Conservation (phyloP, 2,888 invertebrate species). For the Mesoligia furuncula region DNA sequence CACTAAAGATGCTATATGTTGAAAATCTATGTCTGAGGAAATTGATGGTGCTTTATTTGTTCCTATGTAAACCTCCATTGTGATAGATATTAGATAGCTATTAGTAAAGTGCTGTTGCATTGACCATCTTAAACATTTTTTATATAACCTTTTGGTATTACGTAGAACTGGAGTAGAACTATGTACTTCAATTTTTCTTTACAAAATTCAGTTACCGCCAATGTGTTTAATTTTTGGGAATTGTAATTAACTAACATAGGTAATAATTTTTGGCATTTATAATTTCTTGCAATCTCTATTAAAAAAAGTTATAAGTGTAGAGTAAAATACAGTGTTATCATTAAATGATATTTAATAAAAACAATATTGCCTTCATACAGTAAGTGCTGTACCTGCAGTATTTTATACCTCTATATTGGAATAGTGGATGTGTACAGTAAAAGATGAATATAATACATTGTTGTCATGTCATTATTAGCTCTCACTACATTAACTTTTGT, state of each 20-base stretch:
- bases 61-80: slow-evolving; percentile 23
- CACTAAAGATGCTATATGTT: background rate
- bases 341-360: slow-evolving; percentile 21
- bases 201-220: slow-evolving; percentile 19
- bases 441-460: slow-evolving; percentile 40
- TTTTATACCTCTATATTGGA: slow-evolving; percentile 62
- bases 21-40: slow-evolving; percentile 20
- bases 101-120: slow-evolving; percentile 42
- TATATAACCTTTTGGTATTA: slow-evolving; percentile 27
- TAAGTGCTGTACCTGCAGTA: slow-evolving; percentile 63
- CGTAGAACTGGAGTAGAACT: slow-evolving; percentile 3
- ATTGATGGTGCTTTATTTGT: slow-evolving; percentile 46
- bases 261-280: slow-evolving; percentile 23
- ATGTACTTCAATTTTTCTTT: slow-evolving; percentile 4
- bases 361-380: slow-evolving; percentile 46
- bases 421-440: slow-evolving; percentile 62
- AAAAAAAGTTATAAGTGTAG: background rate
- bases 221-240: slow-evolving; percentile 30
- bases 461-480: slow-evolving; percentile 9
- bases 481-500: background rate
- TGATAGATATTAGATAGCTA: slow-evolving; percentile 33
- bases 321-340: slow-evolving; percentile 26
- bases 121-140: slow-evolving; percentile 34
- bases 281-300: slow-evolving; percentile 6
- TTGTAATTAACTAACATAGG: background rate